A percentile compares a stretch with the other conserved stretches of the same genome.
These are phyloP conservation scores for Galerucella nymphaeae DNA, from an alignment of 2,888 invertebrate species.

Conservation along the genomic window DNA sequence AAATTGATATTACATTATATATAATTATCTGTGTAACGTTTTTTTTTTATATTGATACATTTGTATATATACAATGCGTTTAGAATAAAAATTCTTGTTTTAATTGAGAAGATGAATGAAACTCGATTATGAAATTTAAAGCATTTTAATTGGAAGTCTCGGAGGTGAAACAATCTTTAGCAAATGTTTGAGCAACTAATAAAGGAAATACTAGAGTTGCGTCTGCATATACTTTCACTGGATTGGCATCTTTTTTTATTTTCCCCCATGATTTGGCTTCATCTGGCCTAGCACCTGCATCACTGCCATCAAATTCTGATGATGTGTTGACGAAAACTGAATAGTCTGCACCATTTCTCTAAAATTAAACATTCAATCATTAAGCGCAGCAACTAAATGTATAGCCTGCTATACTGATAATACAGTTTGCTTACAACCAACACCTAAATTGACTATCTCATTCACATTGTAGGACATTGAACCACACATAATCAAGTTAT, in stretches of 20 bases:
- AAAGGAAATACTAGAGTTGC: constrained; percentile 94
- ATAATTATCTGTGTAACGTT: neutral
- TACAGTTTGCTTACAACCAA: no score
- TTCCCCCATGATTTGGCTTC: constrained; percentile 99
- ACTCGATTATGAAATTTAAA: neutral
- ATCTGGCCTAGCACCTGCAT: constrained; percentile 97
- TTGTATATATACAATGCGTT: neutral
- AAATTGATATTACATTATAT: constrained; percentile 3
- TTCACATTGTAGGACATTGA: no score
- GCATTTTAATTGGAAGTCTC: constrained; percentile 8
- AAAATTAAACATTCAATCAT: constrained; percentile 42
- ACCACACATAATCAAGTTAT: no score
- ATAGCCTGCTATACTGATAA: no score
- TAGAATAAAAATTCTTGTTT: neutral
- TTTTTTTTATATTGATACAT: constrained; percentile 16
- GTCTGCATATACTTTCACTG: constrained; percentile 95
- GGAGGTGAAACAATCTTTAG: constrained; percentile 67
- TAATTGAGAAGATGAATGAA: neutral
- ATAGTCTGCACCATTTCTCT: constrained; percentile 96
- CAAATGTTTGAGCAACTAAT: constrained; percentile 96
- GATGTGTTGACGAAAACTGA: constrained; percentile 96
- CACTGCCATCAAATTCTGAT: constrained; percentile 97
- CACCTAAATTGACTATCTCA: no score
- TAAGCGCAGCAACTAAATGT: no score
- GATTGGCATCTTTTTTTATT: constrained; percentile 86